These are phyloP conservation scores for Nyctibius grandis DNA, from an alignment of 2,797 vertebrate genomes.

Conservation along the genomic window DNA sequence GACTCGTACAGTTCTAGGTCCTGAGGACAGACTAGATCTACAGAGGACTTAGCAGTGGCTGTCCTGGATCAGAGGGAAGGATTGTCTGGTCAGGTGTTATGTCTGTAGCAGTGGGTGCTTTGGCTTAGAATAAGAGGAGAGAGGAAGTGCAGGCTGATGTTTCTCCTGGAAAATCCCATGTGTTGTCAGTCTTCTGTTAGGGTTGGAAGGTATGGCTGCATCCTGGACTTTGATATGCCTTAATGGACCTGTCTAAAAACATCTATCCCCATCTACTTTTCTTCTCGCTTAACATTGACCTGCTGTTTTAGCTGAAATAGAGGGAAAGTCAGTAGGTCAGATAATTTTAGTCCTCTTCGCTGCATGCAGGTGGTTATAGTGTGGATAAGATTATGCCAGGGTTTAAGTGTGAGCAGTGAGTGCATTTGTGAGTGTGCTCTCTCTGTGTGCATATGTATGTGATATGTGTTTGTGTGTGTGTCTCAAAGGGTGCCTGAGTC, in stretches of 20 bases:
- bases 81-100: background rate
- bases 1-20: background rate
- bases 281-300: background rate
- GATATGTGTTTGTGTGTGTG: background rate
- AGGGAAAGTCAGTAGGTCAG: background rate
- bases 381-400: background rate
- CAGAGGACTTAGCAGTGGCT: background rate
- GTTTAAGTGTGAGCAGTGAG: background rate
- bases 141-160: background rate
- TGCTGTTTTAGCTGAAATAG: background rate
- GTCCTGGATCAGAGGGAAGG: background rate
- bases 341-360: background rate
- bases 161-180: background rate
- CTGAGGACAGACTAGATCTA: background rate
- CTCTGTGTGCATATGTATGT: background rate
- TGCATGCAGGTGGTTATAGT: too few species aligned
- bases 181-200: background rate
- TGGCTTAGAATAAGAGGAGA: background rate
- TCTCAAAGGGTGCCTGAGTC: background rate
- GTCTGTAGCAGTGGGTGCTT: background rate
- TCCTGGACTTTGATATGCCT: background rate
- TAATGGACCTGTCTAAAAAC: background rate
- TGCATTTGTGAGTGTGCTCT: background rate
- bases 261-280: background rate
- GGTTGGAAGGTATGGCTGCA: background rate